A percentile compares a stretch with the other conserved stretches of the same genome.
These are phyloP conservation scores for Hassar affinis DNA, from an alignment of 2,113 vertebrate genomes.

Conservation along the genomic window DNA sequence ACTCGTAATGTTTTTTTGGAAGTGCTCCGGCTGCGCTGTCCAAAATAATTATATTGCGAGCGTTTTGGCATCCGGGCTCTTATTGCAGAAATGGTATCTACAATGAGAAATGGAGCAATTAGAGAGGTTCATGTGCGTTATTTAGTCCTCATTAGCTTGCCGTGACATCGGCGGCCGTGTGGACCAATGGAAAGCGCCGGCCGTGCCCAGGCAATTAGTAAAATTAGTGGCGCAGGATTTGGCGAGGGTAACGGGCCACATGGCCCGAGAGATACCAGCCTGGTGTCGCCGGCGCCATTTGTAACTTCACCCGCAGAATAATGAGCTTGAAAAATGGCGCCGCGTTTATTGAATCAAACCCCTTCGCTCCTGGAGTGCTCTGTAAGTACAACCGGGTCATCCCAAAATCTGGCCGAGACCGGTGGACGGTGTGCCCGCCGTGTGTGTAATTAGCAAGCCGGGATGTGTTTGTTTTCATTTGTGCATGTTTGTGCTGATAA, in stretches of 20 bases:
- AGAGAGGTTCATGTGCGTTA: constrained; percentile 80
- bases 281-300: constrained; percentile 74
- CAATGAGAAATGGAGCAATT: constrained; percentile 82
- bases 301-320: constrained; percentile 76
- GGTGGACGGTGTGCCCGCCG: constrained; percentile 67
- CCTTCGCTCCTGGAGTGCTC: constrained; percentile 57
- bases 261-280: constrained; percentile 78
- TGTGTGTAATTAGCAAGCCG: constrained; percentile 75
- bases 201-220: constrained; percentile 78
- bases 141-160: constrained; percentile 82
- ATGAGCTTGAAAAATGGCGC: constrained; percentile 77
- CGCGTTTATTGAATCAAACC: constrained; percentile 60
- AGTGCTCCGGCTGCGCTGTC: constrained; percentile 51
- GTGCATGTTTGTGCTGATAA: constrained; percentile 78
- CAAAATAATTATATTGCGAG: constrained; percentile 61
- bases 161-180: constrained; percentile 72
- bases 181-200: constrained; percentile 78
- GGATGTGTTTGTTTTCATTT: constrained; percentile 78
- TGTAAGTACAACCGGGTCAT: constrained; percentile 52
- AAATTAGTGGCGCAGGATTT: constrained; percentile 81
- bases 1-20: constrained; percentile 49
- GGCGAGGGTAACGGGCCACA: constrained; percentile 78
- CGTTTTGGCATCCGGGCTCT: constrained; percentile 67
- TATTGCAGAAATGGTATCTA: constrained; percentile 74
- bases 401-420: constrained; percentile 48